Evolutionary conservation across 2,113 vertebrate species (phyloP).

Genomic region (Gymnogyps californianus): DNA sequence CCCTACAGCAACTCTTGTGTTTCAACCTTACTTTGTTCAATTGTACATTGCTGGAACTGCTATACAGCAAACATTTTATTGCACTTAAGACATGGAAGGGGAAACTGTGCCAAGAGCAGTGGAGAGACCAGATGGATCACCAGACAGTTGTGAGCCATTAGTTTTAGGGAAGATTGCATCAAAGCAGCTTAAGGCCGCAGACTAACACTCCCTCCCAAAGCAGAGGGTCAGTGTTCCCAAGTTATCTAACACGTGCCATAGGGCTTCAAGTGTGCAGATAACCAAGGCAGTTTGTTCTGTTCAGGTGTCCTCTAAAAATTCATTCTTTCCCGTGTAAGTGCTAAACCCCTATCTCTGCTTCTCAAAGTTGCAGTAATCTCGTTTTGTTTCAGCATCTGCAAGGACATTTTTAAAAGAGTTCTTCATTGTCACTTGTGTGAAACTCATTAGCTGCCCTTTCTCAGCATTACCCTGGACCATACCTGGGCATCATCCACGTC

Average conservation of each 20-base stretch:
- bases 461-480: background rate
- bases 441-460: background rate
- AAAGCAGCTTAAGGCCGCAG: background rate
- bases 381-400: background rate
- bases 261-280: background rate
- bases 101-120: background rate
- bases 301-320: background rate
- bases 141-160: background rate
- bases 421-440: background rate
- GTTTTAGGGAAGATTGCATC: background rate
- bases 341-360: background rate
- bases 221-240: background rate
- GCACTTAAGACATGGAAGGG: background rate
- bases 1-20: background rate
- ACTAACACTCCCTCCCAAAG: background rate
- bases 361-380: background rate
- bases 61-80: background rate
- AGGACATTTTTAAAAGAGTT: background rate
- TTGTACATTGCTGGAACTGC: background rate
- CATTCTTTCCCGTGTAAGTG: background rate
- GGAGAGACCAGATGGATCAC: background rate
- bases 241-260: background rate
- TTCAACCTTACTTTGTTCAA: background rate
- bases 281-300: background rate
- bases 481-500: conserved; percentile 89